Percentiles rank a stretch among this genome's conserved stretches.
Evolutionary conservation across 1,140 invertebrate genomes (phyloP).

Genomic region (Lordiphosa clarofinis): DNA sequence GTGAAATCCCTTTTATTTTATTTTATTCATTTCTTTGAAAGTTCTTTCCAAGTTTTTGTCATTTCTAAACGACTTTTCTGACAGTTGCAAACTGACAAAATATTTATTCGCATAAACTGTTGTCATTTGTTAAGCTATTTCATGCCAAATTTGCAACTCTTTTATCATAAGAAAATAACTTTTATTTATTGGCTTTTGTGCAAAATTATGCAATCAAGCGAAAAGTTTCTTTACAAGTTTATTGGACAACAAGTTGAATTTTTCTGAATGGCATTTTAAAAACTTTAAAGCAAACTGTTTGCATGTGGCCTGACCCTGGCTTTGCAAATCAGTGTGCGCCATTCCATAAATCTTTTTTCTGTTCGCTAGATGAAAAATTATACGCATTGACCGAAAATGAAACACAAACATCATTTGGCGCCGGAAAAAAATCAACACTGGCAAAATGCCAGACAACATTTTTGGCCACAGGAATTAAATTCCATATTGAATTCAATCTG

Average conservation of each 20-base stretch:
- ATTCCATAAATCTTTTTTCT: constrained; percentile 56
- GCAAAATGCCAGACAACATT: constrained; percentile 48
- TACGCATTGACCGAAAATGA: constrained; percentile 30
- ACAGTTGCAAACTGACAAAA: constrained; percentile 1
- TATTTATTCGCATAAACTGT: constrained; percentile 20
- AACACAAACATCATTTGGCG: constrained; percentile 26
- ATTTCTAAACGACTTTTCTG: constrained; percentile 4
- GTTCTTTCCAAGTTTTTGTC: background rate
- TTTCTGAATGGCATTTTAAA: constrained; percentile 37
- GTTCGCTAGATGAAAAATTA: constrained; percentile 65
- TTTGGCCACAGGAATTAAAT: constrained; percentile 42
- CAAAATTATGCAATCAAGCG: constrained; percentile 26
- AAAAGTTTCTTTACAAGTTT: constrained; percentile 31
- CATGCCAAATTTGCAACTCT: constrained; percentile 10
- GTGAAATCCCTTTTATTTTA: too few relatives aligned
- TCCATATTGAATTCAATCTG: constrained; percentile 46
- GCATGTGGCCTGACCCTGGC: constrained; percentile 3
- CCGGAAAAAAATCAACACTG: constrained; percentile 7
- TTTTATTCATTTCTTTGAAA: background rate
- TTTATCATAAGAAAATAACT: background rate
- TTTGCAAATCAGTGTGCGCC: constrained; percentile 6
- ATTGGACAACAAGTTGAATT: constrained; percentile 22
- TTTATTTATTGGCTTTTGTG: constrained; percentile 3
- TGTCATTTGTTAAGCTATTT: constrained; percentile 15
- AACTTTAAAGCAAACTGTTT: constrained; percentile 20